Conservation (phyloP, 2,888 invertebrate species). For the Aphidoletes aphidimyza region DNA sequence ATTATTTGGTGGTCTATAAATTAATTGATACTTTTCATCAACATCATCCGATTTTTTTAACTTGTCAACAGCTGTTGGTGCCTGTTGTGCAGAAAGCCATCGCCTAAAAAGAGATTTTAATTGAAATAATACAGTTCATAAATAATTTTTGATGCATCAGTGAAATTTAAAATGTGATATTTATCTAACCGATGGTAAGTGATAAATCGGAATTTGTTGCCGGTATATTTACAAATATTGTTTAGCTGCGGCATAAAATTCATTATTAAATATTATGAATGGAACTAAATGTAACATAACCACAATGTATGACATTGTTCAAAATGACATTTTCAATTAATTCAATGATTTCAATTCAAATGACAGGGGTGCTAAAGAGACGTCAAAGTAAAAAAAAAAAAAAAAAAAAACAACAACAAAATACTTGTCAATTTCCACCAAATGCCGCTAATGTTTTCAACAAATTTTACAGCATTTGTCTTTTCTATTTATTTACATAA, state of each 20-base stretch:
- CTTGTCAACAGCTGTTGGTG: too few relatives aligned
- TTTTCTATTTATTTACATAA: neutral
- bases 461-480: too few relatives aligned
- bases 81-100: neutral
- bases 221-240: constrained; percentile 10
- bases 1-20: neutral
- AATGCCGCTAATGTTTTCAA: neutral
- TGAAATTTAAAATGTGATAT: neutral
- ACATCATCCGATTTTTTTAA: neutral
- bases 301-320: neutral
- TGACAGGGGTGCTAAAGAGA: too few relatives aligned
- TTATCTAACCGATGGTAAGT: neutral
- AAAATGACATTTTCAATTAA: neutral
- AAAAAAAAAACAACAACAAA: too few relatives aligned
- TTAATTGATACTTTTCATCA: neutral
- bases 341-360: too few relatives aligned
- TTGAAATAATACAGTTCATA: neutral
- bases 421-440: neutral
- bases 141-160: neutral
- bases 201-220: neutral
- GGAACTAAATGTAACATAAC: neutral
- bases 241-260: neutral
- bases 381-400: too few relatives aligned
- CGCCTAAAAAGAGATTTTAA: too few relatives aligned
- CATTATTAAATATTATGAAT: neutral